Base-by-base conservation (phyloP, 2,888 invertebrate species). In the Caenorhabditis zanzibari region DNA sequence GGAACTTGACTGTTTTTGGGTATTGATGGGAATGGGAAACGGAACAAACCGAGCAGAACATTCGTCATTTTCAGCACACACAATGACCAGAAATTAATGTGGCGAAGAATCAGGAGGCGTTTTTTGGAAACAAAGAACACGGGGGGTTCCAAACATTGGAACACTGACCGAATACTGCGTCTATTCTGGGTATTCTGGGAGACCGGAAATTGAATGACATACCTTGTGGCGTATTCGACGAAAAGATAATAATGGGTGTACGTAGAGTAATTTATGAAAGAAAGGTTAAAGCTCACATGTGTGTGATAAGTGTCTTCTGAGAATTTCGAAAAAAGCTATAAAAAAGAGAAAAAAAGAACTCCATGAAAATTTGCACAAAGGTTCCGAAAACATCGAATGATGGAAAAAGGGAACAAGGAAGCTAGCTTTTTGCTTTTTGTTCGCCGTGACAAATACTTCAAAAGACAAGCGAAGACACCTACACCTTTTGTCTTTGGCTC, bases 371-470 rank as follows among this genome's bases (percentile, higher is more conserved):
- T 58, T 74, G 64, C 52, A 64, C 64, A 44, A 64, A 63, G 61
- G 74, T 74, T 74, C 74, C 56, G 64, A 74, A 74, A 74, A 74
- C 74, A 74, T 73, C 63, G 35, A 35, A 61, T 41, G 61, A n/a
- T 63, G 44, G 44, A 63, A 54, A 59, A 61, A 63, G 32, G 41
- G 63, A 64, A 64, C 28, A 58, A 59, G 68, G 68, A 68, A 52
- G 76, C 61, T 49, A n/a, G 76, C 49, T 35, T 44, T 56, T 41
- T 44, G 54, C 54, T 54, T 71, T 71, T 68, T 28, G 32, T 49
- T 44, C 32, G 58, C 22, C 38, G 22, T 63, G 63, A 71, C 59
- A 76, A 76, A 76, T 68, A 77, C 69, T 77, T 69, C 54, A 69
- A 58, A 68, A 76, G 76, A 69, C 73, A 64, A 32, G 49, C 12